phyloP scores from a whole-genome alignment of 2,888 invertebrate species.

The Lithosia quadra region DNA sequence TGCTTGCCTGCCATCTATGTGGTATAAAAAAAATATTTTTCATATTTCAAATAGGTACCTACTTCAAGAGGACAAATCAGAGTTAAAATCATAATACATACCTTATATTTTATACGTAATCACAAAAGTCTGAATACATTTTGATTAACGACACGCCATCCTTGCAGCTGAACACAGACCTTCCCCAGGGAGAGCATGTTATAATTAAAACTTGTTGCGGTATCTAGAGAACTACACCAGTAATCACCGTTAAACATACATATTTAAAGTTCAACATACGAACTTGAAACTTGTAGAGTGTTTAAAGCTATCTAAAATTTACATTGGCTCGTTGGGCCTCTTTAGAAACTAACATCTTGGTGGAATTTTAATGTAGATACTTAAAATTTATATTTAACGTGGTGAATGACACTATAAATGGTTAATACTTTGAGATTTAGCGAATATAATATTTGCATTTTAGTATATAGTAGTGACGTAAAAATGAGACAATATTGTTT shows the following conservation, averaged over 20 bases:
- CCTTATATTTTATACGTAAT: not conserved
- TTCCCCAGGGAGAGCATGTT: not conserved
- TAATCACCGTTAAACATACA: not conserved
- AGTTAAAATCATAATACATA: not conserved
- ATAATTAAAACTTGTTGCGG: constrained; percentile 18
- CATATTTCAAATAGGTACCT: too few species aligned
- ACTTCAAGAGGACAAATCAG: too few species aligned
- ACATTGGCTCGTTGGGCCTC: not conserved
- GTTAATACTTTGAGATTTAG: too few species aligned
- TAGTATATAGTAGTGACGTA: too few species aligned
- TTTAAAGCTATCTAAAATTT: not conserved
- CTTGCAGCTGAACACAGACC: not conserved
- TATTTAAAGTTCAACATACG: not conserved
- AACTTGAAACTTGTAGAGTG: not conserved
- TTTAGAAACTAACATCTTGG: not conserved
- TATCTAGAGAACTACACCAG: not conserved
- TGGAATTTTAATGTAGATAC: too few species aligned
- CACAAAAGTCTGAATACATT: not conserved
- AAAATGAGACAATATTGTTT: too few species aligned
- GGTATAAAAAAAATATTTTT: too few species aligned
- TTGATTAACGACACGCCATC: not conserved
- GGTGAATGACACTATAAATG: too few species aligned
- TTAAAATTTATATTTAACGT: too few species aligned
- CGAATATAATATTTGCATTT: too few species aligned
- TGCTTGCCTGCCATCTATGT: too few species aligned